Base-by-base conservation (phyloP, 2,888 invertebrate species). In the Catocala fraxini region DNA sequence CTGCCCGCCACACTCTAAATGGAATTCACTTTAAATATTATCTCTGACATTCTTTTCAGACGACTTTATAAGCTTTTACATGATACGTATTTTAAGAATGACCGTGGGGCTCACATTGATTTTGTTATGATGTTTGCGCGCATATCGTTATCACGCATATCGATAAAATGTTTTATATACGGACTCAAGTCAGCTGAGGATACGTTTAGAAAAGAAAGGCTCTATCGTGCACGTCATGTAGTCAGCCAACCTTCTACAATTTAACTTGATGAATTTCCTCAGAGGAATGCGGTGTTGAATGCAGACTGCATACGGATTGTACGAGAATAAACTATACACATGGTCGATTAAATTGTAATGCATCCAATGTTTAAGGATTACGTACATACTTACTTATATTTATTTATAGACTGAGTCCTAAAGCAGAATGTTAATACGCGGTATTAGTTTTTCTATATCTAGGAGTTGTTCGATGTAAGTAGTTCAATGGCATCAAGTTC, bases 1-100 rank as follows among this genome's bases (percentile, higher is more conserved):
- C 90, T 88, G 90, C 87, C 87, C 83, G 88, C 88, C 89, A 89
- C 90, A 87, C 88, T 89, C 85, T 86, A 84, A 88, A 90, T 86
- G 89, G 90, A 89, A 89, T 88, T 86, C 82, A 87, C 85, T 88
- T 89, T 84, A 79, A 88, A 88, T 89, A 89, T 88, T 88, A 88
- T 87, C 87, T 87, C 77, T 75, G 75, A 76, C 80, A 87, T 89
- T 91, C 86, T 82, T 87, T 77, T 69, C 73, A 80, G 85, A 90
- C 84, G 80, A 84, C 86, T 89, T 87, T 81, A 89, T 88, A 87
- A 81, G 67, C 66, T 74, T 74, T 68, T 67, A 65, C 63, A 70
- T 62, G 55, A 65, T 63, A 61, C 51, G 49, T 66, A 73, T 70
- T 60, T 68, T 63, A 55, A 58, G 59, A 68, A 65, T 61, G 51